Evolutionary conservation across 2,888 invertebrate genomes (phyloP), one percentile per base, ranked within the genome.

Genomic region (Latrodectus elegans): DNA sequence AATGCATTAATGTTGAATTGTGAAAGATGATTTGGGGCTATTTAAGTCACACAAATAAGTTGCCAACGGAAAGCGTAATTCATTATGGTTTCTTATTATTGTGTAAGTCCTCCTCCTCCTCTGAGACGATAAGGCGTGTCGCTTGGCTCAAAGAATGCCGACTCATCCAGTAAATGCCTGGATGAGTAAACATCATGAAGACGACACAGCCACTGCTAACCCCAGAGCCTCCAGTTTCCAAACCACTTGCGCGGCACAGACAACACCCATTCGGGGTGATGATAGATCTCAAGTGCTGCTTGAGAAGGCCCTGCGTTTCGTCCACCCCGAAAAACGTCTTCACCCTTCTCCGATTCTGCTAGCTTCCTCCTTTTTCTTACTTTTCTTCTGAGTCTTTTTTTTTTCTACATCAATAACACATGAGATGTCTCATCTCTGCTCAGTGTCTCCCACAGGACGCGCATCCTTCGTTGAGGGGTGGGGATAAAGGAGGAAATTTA

Each of bases 201-300:
- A 86, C 80, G 81, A 81, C 86, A 73, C 65, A 38, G 38, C 38
- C 38, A 38, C 38, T 38, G 38, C 38, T 38, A 38, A 38, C 38
- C 38, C 38, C 38, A 38, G n/a, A 65, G 74, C 55, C 70, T 75
- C 75, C 51, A 70, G 74, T 70, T 75, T 73, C 49, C 86, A 72
- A 60, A 81, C 86, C 81, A 87, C 86, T 87, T 87, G 86, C 77
- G 81, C 72, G 52, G 52, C 64, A 55, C 76, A 77, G 77, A 73
- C 77, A 77, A 76, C 68, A 67, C 77, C 77, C 67, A 68, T 77
- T 68, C 77, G 17, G 11, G 14, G 77, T 72, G 81, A 67, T 81
- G 81, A 81, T 73, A 67, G 81, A 81, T 80, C 26, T 72, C 81
- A 74, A 81, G 81, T 73, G 81, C 80, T 73, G 81, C 55, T 55